A percentile compares a stretch with the other conserved stretches of the same genome.
These are phyloP conservation scores for Gavialis gangeticus DNA, from an alignment of 2,113 vertebrate genomes.

Conservation along the genomic window DNA sequence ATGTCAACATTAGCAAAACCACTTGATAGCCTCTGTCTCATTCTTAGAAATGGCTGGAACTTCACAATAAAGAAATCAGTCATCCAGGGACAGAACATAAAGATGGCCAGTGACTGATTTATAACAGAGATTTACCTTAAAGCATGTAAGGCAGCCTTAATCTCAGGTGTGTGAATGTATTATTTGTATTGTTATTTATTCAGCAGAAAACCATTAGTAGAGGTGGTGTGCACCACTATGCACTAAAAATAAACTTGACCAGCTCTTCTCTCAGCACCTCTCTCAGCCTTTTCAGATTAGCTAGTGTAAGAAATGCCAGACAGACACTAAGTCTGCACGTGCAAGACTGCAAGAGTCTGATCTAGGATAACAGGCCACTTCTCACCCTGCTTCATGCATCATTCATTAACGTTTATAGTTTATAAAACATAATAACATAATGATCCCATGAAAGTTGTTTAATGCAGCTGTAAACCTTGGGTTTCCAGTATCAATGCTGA, in stretches of 20 bases:
- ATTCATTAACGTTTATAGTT: slow-evolving; percentile 26
- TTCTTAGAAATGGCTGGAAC: slow-evolving; percentile 48
- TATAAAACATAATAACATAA: slow-evolving; percentile 38
- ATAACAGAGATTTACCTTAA: slow-evolving; percentile 9
- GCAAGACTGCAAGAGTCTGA: slow-evolving; percentile 29
- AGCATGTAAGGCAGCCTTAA: too few species aligned
- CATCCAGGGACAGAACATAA: slow-evolving; percentile 15
- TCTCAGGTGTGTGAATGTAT: too few species aligned
- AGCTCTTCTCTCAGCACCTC: not conserved
- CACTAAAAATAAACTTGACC: slow-evolving; percentile 39
- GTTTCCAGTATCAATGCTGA: slow-evolving; percentile 9
- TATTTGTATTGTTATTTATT: too few species aligned
- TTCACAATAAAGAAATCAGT: slow-evolving; percentile 3
- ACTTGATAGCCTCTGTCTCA: slow-evolving; percentile 48
- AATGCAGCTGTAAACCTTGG: not conserved
- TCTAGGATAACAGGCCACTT: slow-evolving; percentile 43
- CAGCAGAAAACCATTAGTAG: slow-evolving; percentile 15
- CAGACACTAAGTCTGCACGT: slow-evolving; percentile 36
- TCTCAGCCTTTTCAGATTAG: slow-evolving; percentile 36
- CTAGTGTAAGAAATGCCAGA: slow-evolving; percentile 44
- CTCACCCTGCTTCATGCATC: slow-evolving; percentile 52
- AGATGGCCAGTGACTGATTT: slow-evolving; percentile 13
- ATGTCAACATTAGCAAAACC: slow-evolving; percentile 42
- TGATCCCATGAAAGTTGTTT: slow-evolving; percentile 2
- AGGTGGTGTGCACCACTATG: slow-evolving; percentile 12